Evolutionary conservation across 2,797 vertebrate species (phyloP).

Genomic region (Smutsia gigantea): DNA sequence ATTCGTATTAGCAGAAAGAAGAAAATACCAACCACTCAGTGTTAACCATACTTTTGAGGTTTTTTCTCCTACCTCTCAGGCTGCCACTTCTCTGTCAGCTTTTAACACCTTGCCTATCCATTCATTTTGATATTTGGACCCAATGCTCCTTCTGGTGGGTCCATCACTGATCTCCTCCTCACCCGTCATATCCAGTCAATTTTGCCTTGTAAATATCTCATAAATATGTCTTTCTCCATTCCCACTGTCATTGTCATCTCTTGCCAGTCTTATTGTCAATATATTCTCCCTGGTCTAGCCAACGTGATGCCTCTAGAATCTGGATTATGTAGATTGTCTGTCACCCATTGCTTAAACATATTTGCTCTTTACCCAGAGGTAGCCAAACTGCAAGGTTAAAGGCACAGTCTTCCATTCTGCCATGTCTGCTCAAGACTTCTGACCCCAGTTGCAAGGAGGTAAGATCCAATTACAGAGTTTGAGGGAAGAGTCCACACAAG

Average conservation of each 20-base stretch:
- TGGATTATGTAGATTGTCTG: slow-evolving; percentile 26
- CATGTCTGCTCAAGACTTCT: not conserved
- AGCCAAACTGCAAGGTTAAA: not conserved
- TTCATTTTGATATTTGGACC: slow-evolving; percentile 14
- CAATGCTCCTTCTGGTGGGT: not conserved
- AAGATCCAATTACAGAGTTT: not conserved
- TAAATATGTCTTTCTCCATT: not conserved
- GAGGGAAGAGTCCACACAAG: not conserved
- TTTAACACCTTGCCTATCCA: slow-evolving; percentile 11
- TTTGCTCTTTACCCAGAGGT: slow-evolving; percentile 37
- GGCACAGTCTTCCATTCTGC: not conserved
- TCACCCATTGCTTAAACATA: slow-evolving; percentile 18
- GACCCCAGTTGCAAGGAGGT: not conserved
- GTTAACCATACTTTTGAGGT: not conserved
- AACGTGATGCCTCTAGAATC: slow-evolving; percentile 16
- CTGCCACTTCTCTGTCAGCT: slow-evolving; percentile 2
- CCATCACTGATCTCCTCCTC: not conserved
- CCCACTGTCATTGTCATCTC: not conserved
- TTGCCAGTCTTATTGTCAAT: not conserved
- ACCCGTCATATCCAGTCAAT: not conserved
- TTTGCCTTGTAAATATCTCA: slow-evolving; percentile 23
- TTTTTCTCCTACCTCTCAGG: slow-evolving; percentile 10
- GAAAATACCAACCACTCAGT: not conserved
- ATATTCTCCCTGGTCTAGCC: slow-evolving; percentile 5
- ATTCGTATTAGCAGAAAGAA: slow-evolving; percentile 27